Base-by-base conservation (phyloP, 2,797 vertebrate species). In the Lophotriccus pileatus region DNA sequence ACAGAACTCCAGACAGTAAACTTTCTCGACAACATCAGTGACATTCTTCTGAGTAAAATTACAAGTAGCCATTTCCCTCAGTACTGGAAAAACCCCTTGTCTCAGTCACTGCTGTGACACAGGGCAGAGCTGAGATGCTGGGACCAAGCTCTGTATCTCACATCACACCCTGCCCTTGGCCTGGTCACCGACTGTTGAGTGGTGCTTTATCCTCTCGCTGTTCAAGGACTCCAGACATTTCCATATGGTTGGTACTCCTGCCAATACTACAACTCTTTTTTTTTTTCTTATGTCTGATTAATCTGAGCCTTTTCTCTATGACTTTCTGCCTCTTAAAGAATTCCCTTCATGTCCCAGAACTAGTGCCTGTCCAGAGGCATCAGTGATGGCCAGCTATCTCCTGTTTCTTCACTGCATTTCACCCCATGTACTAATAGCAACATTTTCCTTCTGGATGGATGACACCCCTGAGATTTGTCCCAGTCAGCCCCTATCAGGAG, bases 161-260 rank as follows among this genome's bases (percentile, higher is more conserved):
- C n/a, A 25, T 30, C 6, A 1, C 8, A 46, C 22, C 24, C 62
- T 50, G 49, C 0, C 1, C 58, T 74, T 64, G 73, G 41, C 24
- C 10, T 19, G 28, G n/a, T 72, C 80, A 49, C 76, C 0, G 0
- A 6, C 16, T 50, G 39, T 60, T 2, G 2, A 52, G 49, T 30
- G 34, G 1, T 55, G 43, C 10, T n/a, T 89, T 55, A 32, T 50
- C 14, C 27, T 47, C 62, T 34, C 9, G 1, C 30, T 1, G 0
- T 14, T 63, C 55, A 67, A 92, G 34, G 59, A 17, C 46, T 84
- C 50, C 15, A 49, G 27, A 10, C 27, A 74, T 62, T 84, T 82
- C 70, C 52, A 41, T 59, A 20, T 7, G 30, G 39, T 79, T 67
- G 82, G 52, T 77, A 66, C 41, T 79, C 47, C 63, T 82, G 74